Evolutionary conservation across 2,888 invertebrate genomes (phyloP), one percentile per base, ranked within the genome.

Genomic region (Helleia helle): DNA sequence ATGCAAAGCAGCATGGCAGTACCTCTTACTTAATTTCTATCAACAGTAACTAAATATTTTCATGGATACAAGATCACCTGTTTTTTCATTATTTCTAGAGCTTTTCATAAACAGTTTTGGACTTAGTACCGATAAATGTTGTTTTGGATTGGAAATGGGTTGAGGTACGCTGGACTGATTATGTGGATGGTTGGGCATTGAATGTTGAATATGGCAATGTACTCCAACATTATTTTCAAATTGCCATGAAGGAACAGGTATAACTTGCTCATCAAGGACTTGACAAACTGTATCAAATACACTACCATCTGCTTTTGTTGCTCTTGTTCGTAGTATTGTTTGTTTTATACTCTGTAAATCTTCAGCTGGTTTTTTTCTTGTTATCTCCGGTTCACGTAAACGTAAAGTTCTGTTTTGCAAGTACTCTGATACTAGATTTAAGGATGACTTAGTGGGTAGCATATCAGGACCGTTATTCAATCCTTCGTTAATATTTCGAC

Each of bases 351-450:
- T 72, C 27, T 65, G 63, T 31, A 83, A 59, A 27, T 81, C 74
- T 8, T 72, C 71, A n/a, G 46, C 36, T 36, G 46, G 41, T 39
- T 61, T 73, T 50, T 64, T 71, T 37, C 44, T 59, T 5, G 50
- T 51, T 11, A 47, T 46, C 17, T 65, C 63, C 31, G 56, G 43
- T 54, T 80, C 70, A 14, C 83, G 55, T 40, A 84, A 56, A 7
- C 74, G 65, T 28, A 81, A 60, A n/a, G 57, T 65, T 44, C 83
- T 68, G 28, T 56, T 73, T 54, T 80, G 76, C 34, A 84, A 58
- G 52, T 77, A 79, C 47, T 83, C 80, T 27, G 81, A 71, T 4
- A 84, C 72, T 36, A 80, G 49, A 30, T 71, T 80, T 25, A 80
- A 49, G 1, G 81, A 71, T 6, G 76, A 59, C 49, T 64, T 71